Evolutionary conservation across 2,888 invertebrate species (phyloP).

Genomic region (Metopia argyrocephala): DNA sequence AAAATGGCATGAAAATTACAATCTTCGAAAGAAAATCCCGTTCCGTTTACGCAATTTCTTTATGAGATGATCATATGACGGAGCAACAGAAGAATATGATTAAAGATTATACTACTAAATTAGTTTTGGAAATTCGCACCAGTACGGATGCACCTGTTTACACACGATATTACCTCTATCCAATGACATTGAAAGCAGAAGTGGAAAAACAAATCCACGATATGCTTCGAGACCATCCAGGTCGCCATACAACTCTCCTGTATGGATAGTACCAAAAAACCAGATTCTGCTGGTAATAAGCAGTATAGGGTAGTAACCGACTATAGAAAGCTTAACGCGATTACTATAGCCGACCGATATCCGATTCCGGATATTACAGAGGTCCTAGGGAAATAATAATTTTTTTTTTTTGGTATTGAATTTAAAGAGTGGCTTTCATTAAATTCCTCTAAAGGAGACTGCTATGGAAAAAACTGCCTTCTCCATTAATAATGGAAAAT

Average conservation of each 20-base stretch:
- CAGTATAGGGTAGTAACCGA: slow-evolving; percentile 17
- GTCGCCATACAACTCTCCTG: slow-evolving; percentile 22
- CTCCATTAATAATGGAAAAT: too few relatives aligned
- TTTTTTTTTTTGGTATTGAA: too few relatives aligned
- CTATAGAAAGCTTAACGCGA: slow-evolving; percentile 10
- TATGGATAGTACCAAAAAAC: slow-evolving; percentile 24
- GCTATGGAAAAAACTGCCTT: too few relatives aligned
- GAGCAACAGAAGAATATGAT: slow-evolving; percentile 2
- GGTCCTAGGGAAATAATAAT: neutral
- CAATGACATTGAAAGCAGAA: slow-evolving; percentile 19
- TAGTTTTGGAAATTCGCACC: slow-evolving; percentile 29
- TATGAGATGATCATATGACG: neutral
- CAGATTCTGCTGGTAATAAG: neutral
- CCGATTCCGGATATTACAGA: slow-evolving; percentile 1
- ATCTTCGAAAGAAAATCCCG: neutral
- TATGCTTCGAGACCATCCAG: slow-evolving; percentile 5
- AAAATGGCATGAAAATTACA: neutral
- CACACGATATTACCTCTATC: slow-evolving; percentile 5
- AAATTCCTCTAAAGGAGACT: too few relatives aligned
- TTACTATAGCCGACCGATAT: slow-evolving; percentile 14
- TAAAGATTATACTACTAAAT: slow-evolving; percentile 21
- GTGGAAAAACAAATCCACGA: slow-evolving; percentile 15
- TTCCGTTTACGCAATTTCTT: neutral
- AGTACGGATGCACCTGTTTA: slow-evolving; percentile 7
- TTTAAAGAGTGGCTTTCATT: too few relatives aligned